Evolutionary conservation across 64 coral and sea anemone species (phyloP), one percentile per base, ranked within the genome.

Genomic region (Pachyseris speciosa): DNA sequence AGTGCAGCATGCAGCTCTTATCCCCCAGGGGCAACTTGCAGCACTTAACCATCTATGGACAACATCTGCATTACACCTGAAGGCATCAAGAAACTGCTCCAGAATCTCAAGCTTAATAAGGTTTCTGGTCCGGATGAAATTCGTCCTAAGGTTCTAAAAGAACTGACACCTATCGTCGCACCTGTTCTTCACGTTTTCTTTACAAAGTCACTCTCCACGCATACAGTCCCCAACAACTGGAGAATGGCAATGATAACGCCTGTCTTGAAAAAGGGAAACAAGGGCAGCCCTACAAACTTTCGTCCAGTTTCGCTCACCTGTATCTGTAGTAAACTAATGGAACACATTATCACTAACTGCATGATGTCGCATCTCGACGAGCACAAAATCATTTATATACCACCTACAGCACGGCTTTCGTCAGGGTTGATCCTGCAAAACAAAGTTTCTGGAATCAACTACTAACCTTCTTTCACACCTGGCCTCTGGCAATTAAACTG

Each of bases 261-360:
- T 12, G 38, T 85, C 40, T 69, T 68, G 29, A 85, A 85, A 51
- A 85, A 85, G 47, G 61, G 38, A 36, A 20, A 34, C 63, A 85
- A 83, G 55, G 48, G 27, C n/a, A 36, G 52, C 20, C 84, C 84
- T 17, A 57, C 22, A 72, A 88, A 88, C 27, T 75, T 75, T 51
- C 39, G 68, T 29, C 68, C 86, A 29, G 38, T 70, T 2, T 88
- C 86, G 25, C 68, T 72, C 9, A 75, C 86, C 59, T 57, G 66
- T 32, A 87, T 55, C 33, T 87, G 84, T 70, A 53, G 69, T 75
- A 88, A 88, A 31, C 59, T 63, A 12, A 58, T 88, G 69, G 49
- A 88, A 34, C 26, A 88, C 75, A 63, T 88, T 42, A n/a, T n/a
- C n/a, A n/a, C n/a, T n/a, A n/a, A n/a, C n/a, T n/a, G n/a, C n/a